phyloP scores from a whole-genome alignment of 2,797 vertebrate species.

The Semotilus atromaculatus region DNA sequence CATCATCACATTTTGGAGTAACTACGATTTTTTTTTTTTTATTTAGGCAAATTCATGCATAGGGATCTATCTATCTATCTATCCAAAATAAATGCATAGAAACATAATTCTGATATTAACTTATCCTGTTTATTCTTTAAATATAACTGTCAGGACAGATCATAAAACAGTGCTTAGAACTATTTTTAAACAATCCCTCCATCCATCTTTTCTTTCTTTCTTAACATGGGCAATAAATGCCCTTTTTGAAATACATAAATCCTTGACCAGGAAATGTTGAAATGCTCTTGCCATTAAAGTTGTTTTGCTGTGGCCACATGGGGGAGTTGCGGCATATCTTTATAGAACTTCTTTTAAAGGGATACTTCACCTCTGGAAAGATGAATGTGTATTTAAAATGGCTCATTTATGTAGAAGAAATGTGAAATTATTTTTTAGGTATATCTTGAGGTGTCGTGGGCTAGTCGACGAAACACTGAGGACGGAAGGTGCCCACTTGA shows the following conservation, averaged over 20 bases:
- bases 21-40: neutral
- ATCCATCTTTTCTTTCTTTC: no score
- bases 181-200: no score
- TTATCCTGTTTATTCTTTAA: no score
- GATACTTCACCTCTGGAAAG: no score
- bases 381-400: no score
- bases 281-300: neutral
- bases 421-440: no score
- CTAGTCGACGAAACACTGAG: no score
- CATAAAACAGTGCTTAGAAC: neutral
- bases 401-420: no score
- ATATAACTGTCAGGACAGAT: neutral
- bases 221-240: neutral
- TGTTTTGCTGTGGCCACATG: conserved; percentile 4
- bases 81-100: neutral
- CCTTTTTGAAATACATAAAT: neutral
- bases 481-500: no score
- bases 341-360: neutral
- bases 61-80: neutral
- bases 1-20: neutral
- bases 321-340: conserved; percentile 11
- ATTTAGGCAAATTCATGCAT: neutral
- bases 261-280: neutral
- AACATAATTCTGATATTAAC: neutral
- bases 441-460: no score